Percentiles rank a stretch among this genome's conserved stretches.
Evolutionary conservation across 2,797 vertebrate genomes (phyloP).

Genomic region (Hybognathus amarus): DNA sequence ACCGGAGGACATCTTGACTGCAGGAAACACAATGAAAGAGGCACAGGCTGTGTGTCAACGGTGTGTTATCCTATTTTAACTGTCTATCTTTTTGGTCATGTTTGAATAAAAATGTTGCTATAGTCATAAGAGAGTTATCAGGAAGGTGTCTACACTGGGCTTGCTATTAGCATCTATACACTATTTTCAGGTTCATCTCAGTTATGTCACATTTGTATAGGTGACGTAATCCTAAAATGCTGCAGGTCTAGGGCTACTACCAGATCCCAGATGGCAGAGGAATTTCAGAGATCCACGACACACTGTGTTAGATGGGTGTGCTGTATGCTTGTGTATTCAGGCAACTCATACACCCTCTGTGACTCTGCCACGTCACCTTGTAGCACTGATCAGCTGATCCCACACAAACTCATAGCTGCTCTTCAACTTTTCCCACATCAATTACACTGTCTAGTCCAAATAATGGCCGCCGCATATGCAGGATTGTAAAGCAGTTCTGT

Average conservation of each 20-base stretch:
- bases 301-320: constrained; percentile 51
- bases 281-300: constrained; percentile 59
- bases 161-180: constrained; percentile 1
- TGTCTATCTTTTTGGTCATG: not conserved
- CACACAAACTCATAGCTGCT: not conserved
- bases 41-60: constrained; percentile 91
- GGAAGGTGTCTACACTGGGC: not conserved
- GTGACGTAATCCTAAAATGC: constrained; percentile 40
- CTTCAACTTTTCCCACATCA: not conserved
- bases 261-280: constrained; percentile 35
- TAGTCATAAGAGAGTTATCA: not conserved
- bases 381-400: constrained; percentile 2
- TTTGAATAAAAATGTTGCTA: not conserved
- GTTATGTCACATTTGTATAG: constrained; percentile 15
- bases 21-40: constrained; percentile 96
- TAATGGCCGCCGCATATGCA: not conserved
- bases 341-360: constrained; percentile 9
- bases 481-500: constrained; percentile 17
- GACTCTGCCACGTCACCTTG: constrained; percentile 36
- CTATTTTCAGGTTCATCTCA: constrained; percentile 1
- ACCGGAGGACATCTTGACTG: constrained; percentile 89
- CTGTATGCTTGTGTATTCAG: not conserved
- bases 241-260: constrained; percentile 14
- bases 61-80: constrained; percentile 64
- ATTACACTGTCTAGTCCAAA: constrained; percentile 1